Evolutionary conservation across 2,888 invertebrate genomes (phyloP).

Genomic region (Sclerodermus sp.): DNA sequence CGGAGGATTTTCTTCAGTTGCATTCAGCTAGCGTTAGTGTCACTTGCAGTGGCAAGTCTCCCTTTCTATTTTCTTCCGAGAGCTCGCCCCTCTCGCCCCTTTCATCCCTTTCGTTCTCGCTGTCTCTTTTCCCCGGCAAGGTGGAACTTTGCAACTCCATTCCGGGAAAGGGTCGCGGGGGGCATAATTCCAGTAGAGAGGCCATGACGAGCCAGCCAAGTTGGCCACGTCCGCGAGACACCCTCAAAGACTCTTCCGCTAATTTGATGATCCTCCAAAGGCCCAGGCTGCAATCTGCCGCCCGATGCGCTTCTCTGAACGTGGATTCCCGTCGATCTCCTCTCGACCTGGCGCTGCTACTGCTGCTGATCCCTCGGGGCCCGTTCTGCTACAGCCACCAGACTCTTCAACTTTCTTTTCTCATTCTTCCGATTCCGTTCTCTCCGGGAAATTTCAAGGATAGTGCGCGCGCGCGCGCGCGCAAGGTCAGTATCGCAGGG

Average conservation of each 20-base stretch:
- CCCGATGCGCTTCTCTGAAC: slow-evolving; percentile 41
- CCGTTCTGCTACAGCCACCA: slow-evolving; percentile 3
- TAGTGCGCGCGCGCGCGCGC: no score
- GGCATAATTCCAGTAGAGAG: slow-evolving; percentile 47
- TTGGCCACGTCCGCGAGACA: slow-evolving; percentile 44
- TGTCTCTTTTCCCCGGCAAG: slow-evolving; percentile 9
- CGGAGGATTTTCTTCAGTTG: slow-evolving; percentile 25
- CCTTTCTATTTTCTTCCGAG: background rate
- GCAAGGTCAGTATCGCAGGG: no score
- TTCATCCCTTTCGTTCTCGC: slow-evolving; percentile 21
- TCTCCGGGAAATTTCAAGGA: no score
- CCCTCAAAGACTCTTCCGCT: slow-evolving; percentile 55
- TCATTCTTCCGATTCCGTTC: no score
- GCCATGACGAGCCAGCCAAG: slow-evolving; percentile 45
- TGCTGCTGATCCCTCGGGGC: slow-evolving; percentile 18
- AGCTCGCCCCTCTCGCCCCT: slow-evolving; percentile 4
- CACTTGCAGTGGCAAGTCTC: slow-evolving; percentile 1
- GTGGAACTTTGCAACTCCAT: slow-evolving; percentile 45
- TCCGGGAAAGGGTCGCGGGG: slow-evolving; percentile 42
- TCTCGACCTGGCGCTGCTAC: slow-evolving; percentile 14
- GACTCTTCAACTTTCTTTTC: no score
- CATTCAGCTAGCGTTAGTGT: slow-evolving; percentile 31
- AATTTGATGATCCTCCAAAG: slow-evolving; percentile 58
- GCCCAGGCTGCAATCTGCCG: slow-evolving; percentile 51
- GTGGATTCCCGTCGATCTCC: slow-evolving; percentile 27